Conservation (phyloP, 2,113 vertebrate genomes). For the Microcebus tavaratra region DNA sequence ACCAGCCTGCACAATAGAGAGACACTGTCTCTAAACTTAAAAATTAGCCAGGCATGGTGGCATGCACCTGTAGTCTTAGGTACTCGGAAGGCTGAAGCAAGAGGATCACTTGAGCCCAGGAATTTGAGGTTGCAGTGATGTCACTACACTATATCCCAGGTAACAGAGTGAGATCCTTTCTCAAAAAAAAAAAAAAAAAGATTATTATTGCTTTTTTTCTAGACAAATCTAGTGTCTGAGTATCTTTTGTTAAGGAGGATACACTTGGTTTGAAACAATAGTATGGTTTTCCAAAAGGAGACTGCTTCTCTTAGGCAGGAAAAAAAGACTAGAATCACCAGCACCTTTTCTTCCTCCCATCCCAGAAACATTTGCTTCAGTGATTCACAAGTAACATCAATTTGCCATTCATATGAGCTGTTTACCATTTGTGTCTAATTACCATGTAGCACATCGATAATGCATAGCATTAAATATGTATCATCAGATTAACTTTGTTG, state of each 20-base stretch:
- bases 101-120: too few species aligned
- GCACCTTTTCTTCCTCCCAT: not conserved
- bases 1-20: too few species aligned
- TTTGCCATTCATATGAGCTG: slow-evolving; percentile 48
- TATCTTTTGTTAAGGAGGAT: not conserved
- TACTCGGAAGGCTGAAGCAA: too few species aligned
- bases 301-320: not conserved
- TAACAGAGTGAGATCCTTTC: too few species aligned
- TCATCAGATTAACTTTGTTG: slow-evolving; percentile 65
- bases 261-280: not conserved
- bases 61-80: too few species aligned
- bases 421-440: slow-evolving; percentile 64
- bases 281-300: not conserved
- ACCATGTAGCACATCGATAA: slow-evolving; percentile 55
- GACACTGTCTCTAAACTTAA: too few species aligned
- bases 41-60: too few species aligned
- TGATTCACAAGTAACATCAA: slow-evolving; percentile 53
- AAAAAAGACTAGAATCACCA: not conserved
- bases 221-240: not conserved
- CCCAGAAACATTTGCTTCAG: slow-evolving; percentile 40
- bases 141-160: too few species aligned
- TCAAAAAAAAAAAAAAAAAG: too few species aligned
- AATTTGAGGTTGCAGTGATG: too few species aligned
- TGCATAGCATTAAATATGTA: slow-evolving; percentile 63
- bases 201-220: not conserved